Conservation (phyloP, 2,888 invertebrate genomes). For the Buathra laborator region DNA sequence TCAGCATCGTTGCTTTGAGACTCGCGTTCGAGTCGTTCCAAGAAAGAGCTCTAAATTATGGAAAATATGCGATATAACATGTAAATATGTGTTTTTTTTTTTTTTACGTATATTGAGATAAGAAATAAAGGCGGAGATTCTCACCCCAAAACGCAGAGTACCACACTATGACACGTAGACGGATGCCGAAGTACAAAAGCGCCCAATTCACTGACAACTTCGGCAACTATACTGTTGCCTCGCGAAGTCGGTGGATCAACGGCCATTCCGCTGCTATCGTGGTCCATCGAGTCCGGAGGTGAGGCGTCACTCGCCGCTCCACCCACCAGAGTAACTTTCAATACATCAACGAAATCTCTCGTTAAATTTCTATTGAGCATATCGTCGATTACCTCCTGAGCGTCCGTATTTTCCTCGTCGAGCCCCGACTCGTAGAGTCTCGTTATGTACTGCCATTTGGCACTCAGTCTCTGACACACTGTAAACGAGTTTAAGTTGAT, state of each 20-base stretch:
- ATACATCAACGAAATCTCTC: conserved; percentile 94
- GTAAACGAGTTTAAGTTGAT: conserved; percentile 61
- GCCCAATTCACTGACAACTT: conserved; percentile 94
- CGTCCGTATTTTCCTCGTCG: conserved; percentile 91
- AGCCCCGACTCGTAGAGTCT: conserved; percentile 91
- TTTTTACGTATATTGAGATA: too few species aligned
- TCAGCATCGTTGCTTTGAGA: conserved; percentile 91
- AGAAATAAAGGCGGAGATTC: conserved; percentile 12
- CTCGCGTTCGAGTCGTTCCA: conserved; percentile 96
- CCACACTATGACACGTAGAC: conserved; percentile 88
- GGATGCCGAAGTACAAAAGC: conserved; percentile 90
- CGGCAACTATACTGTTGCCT: conserved; percentile 86
- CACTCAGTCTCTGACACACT: conserved; percentile 88
- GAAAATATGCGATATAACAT: neutral
- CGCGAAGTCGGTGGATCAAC: conserved; percentile 86
- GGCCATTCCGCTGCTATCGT: conserved; percentile 90
- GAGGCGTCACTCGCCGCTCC: conserved; percentile 87
- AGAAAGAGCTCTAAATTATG: conserved; percentile 87
- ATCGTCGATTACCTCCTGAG: conserved; percentile 94
- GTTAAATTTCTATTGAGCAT: conserved; percentile 94
- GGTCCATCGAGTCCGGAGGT: conserved; percentile 88
- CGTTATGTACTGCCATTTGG: conserved; percentile 93
- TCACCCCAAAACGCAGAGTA: conserved; percentile 88
- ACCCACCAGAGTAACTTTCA: conserved; percentile 92
- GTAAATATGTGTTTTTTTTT: neutral